Conservation (phyloP, 1,140 invertebrate species). For the Drosophila nikananu region DNA sequence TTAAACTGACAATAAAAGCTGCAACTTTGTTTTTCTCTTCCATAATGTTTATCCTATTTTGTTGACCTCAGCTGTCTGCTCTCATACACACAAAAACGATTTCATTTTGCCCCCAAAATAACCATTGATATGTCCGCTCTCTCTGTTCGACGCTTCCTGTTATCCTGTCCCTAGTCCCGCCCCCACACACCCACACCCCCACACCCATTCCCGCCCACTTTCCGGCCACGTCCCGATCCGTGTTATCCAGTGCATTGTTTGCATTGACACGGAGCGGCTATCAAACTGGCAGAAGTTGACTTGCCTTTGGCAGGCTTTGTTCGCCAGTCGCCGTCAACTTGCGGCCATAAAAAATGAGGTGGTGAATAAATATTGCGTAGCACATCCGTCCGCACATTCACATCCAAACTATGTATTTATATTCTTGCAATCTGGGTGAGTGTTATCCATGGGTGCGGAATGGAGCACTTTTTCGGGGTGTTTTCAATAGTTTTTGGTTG, state of each 20-base stretch:
- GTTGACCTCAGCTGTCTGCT: not conserved
- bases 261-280: constrained; percentile 72
- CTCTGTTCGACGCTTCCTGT: constrained; percentile 38
- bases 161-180: constrained; percentile 10
- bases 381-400: constrained; percentile 24
- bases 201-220: constrained; percentile 1
- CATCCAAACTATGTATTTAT: constrained; percentile 22
- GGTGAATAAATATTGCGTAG: constrained; percentile 69
- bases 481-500: not conserved
- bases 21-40: not conserved
- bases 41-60: not conserved
- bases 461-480: not conserved
- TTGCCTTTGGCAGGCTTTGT: constrained; percentile 60
- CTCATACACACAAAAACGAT: constrained; percentile 60
- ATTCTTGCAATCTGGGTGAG: constrained; percentile 19
- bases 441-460: not conserved
- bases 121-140: constrained; percentile 70
- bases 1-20: not conserved
- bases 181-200: not conserved
- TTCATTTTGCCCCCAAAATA: constrained; percentile 75
- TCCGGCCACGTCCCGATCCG: not conserved
- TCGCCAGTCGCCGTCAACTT: constrained; percentile 51
- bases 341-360: constrained; percentile 62
- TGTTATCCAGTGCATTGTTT: constrained; percentile 61
- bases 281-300: constrained; percentile 64